Evolutionary conservation across 92 coral and sea anemone species (phyloP).

Genomic region (Siderastrea radians): DNA sequence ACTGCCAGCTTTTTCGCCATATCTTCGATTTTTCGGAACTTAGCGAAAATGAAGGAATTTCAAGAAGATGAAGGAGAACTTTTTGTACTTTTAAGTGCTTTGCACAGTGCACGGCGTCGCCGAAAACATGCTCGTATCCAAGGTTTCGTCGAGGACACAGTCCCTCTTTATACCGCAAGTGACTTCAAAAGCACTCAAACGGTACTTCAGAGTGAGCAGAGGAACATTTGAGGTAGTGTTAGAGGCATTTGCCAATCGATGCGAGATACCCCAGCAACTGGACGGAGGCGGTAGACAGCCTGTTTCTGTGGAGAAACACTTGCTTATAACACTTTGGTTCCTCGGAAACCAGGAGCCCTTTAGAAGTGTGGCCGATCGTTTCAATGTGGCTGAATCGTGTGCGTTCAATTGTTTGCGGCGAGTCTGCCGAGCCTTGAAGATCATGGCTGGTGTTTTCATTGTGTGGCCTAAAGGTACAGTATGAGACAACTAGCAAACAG

Average conservation of each 20-base stretch:
- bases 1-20: too few species aligned
- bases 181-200: too few species aligned
- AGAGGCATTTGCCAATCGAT: too few species aligned
- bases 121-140: too few species aligned
- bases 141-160: background rate
- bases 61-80: too few species aligned
- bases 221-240: background rate
- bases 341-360: conserved; percentile 47
- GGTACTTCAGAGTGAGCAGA: background rate
- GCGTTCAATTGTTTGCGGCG: conserved; percentile 34
- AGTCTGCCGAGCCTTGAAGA: conserved; percentile 45
- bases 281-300: conserved; percentile 45
- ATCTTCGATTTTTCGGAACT: too few species aligned
- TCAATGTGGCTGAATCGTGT: conserved; percentile 37
- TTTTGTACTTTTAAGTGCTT: too few species aligned
- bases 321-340: conserved; percentile 48
- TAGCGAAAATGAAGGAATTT: too few species aligned
- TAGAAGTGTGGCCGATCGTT: background rate
- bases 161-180: background rate
- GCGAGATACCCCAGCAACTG: too few species aligned
- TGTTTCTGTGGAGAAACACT: conserved; percentile 37
- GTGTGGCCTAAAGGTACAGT: too few species aligned
- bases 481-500: too few species aligned
- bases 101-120: too few species aligned
- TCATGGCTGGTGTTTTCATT: conserved; percentile 20